Conservation (phyloP, 2,888 invertebrate genomes). For the Bombyx huttoni region DNA sequence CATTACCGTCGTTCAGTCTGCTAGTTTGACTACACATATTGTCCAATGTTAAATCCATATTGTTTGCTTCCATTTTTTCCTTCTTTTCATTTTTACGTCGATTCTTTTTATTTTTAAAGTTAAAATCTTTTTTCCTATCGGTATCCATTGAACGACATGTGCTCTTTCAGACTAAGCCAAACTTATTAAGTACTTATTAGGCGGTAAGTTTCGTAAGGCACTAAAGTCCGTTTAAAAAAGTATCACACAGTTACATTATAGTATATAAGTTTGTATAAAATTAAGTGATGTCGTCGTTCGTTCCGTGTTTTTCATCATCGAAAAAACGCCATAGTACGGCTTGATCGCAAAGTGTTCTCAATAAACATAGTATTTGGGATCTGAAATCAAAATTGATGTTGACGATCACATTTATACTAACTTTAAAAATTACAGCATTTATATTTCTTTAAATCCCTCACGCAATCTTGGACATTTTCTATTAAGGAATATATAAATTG, state of each 20-base stretch:
- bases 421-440: slow-evolving; percentile 2
- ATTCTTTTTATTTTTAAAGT: slow-evolving; percentile 36
- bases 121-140: slow-evolving; percentile 29
- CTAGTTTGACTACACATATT: slow-evolving; percentile 30
- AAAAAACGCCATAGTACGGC: slow-evolving; percentile 30
- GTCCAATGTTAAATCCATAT: slow-evolving; percentile 19
- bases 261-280: slow-evolving; percentile 17
- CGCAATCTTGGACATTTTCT: slow-evolving; percentile 9
- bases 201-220: slow-evolving; percentile 25
- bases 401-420: slow-evolving; percentile 19
- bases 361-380: slow-evolving; percentile 35
- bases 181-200: slow-evolving; percentile 23
- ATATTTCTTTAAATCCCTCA: not conserved
- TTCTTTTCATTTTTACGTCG: slow-evolving; percentile 53
- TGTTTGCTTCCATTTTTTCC: slow-evolving; percentile 38
- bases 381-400: slow-evolving; percentile 27
- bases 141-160: slow-evolving; percentile 62
- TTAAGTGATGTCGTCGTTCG: slow-evolving; percentile 44
- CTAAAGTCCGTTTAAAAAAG: slow-evolving; percentile 22
- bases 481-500: not conserved
- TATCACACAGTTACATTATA: slow-evolving; percentile 52
- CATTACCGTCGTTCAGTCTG: slow-evolving; percentile 25
- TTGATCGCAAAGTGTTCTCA: slow-evolving; percentile 26
- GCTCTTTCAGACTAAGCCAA: slow-evolving; percentile 19
- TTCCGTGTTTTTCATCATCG: slow-evolving; percentile 40